Base-by-base conservation (phyloP, 2,888 invertebrate species). In the Cremastinae sp. region DNA sequence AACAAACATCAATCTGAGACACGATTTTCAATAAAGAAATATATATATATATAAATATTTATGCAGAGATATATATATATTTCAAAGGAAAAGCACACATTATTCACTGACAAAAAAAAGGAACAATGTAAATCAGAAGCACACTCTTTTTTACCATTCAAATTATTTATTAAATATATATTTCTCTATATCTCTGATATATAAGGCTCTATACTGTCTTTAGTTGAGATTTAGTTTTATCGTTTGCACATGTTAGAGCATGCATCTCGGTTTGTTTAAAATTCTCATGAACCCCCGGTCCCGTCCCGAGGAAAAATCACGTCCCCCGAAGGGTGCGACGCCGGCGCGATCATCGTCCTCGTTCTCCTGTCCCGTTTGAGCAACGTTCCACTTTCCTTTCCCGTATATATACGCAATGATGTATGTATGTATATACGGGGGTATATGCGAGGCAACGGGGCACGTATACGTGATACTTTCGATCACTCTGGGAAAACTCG, bases 191-290 rank as follows among this genome's bases (percentile, higher is more conserved):
- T 88, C 84, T 88, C 88, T 88, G 87, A 89, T 86, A 88, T 84
- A 86, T 88, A 88, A 89, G 86, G 88, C 88, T 89, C 88, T 89
- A 69, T 69, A 87, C 85, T 89, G 86, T 89, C 89, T 89, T 89
- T 89, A 89, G 88, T 89, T 88, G 82, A 86, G 82, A 87, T 89
- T 89, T 89, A 89, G 89, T 89, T 89, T 86, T 88, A 89, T 87
- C 84, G 88, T 89, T 89, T 89, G 89, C 89, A 89, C 86, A 89
- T 89, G 89, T 89, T 89, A 89, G 89, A 89, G 89, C 89, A 89
- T 89, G 89, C 87, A 53, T n/a, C 83, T 87, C 86, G 82, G 86
- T 89, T 89, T 87, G 86, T 89, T 89, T 88, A 86, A 84, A 80
- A 79, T 74, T 80, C 74, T 73, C 28, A 28, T 28, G 28, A 28